Conservation (phyloP, 2,888 invertebrate genomes). For the Trichopria drosophilae region DNA sequence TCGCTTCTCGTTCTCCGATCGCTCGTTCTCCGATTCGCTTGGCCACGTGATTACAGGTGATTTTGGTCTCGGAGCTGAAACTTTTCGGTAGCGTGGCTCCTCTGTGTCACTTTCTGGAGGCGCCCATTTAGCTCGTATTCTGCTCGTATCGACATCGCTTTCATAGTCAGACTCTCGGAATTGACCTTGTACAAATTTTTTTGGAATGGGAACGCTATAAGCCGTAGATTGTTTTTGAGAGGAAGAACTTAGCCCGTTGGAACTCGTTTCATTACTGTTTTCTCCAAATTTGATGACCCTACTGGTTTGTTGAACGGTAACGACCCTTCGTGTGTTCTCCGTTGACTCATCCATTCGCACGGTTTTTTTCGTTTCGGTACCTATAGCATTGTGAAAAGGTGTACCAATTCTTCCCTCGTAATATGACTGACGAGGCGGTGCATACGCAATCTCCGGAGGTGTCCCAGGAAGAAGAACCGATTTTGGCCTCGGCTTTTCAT, state of each 20-base stretch:
- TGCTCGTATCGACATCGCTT: slow-evolving; percentile 67
- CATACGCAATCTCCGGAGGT: slow-evolving; percentile 65
- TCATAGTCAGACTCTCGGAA: slow-evolving; percentile 72
- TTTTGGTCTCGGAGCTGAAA: slow-evolving; percentile 63
- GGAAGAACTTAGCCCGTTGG: slow-evolving; percentile 21
- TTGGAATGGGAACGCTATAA: slow-evolving; percentile 62
- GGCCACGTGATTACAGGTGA: slow-evolving; percentile 61
- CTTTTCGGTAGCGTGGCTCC: slow-evolving; percentile 65
- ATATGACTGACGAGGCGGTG: slow-evolving; percentile 60
- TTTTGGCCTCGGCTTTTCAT: slow-evolving; percentile 46
- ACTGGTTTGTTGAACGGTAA: slow-evolving; percentile 72
- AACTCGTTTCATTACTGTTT: slow-evolving; percentile 25
- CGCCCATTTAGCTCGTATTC: slow-evolving; percentile 68
- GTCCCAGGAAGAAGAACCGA: slow-evolving; percentile 63
- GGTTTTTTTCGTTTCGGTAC: slow-evolving; percentile 71
- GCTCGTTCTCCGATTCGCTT: slow-evolving; percentile 53
- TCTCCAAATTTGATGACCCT: slow-evolving; percentile 70
- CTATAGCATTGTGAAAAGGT: slow-evolving; percentile 66
- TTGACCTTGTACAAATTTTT: slow-evolving; percentile 68
- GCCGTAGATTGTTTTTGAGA: slow-evolving; percentile 32
- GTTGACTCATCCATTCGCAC: slow-evolving; percentile 73
- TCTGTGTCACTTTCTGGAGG: slow-evolving; percentile 65
- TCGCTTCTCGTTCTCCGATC: slow-evolving; percentile 48
- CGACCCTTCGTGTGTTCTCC: slow-evolving; percentile 66
- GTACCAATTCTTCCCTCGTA: slow-evolving; percentile 62